Evolutionary conservation across 2,888 invertebrate species (phyloP), one percentile per base, ranked within the genome.

Genomic region (Sepioteuthis lessoniana): DNA sequence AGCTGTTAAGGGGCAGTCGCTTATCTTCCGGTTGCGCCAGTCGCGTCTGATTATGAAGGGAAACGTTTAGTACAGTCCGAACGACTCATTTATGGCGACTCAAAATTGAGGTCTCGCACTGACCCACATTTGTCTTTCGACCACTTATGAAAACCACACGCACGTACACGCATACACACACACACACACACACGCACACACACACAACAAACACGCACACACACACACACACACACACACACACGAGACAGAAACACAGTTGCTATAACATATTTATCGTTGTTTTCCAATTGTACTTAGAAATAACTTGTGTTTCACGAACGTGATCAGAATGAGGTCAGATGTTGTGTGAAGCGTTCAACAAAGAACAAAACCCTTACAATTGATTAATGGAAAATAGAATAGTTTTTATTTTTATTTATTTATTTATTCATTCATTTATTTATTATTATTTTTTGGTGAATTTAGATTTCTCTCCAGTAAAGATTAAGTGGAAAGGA

Each of bases 21-120:
- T 31, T 76, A n/a, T 76, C 76, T 76, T 76, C 76, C 76, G 76
- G 76, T 76, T 76, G n/a, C 76, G 60, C 60, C 60, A 60, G 60
- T 60, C 60, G n/a, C n/a, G 28, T 60, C 60, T 60, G 60, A 60
- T 60, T 60, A 60, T 60, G 76, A 76, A 76, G 76, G 76, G 76
- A 76, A 76, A 76, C 76, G 76, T 76, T 76, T 76, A 76, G 76
- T 76, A 76, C 76, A 76, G 76, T 76, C 76, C 76, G 76, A 76
- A n/a, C 76, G 13, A 76, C 76, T 76, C 76, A 76, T 76, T 76
- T 76, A n/a, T 76, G n/a, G 76, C 76, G n/a, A 76, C 76, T 76
- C 76, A 31, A 76, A 76, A 76, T 76, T 76, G 76, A 76, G 76
- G 76, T 76, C 76, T 76, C 76, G 76, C n/a, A 76, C 76, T 76